A percentile compares a stretch with the other conserved stretches of the same genome.
These are phyloP conservation scores for Ancistrus triradiatus DNA, from an alignment of 2,113 vertebrate genomes.

Conservation along the genomic window DNA sequence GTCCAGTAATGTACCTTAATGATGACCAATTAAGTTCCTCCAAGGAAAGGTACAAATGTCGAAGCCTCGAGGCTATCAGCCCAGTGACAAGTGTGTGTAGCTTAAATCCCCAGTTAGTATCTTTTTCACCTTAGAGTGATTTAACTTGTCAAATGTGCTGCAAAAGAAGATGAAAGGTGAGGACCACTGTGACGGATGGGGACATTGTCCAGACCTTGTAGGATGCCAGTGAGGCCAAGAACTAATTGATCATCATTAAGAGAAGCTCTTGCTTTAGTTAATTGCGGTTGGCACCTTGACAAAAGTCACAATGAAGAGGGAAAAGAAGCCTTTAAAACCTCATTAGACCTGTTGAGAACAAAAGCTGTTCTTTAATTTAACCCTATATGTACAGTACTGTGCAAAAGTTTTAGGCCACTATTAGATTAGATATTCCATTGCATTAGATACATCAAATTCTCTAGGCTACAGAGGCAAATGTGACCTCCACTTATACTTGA, in stretches of 20 bases:
- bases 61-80: not conserved
- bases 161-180: slow-evolving; percentile 21
- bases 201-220: slow-evolving; percentile 31
- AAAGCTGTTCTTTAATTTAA: too few relatives aligned
- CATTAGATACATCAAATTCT: too few relatives aligned
- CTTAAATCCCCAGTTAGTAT: not conserved
- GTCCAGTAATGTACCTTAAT: not conserved
- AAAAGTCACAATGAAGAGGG: slow-evolving; percentile 6
- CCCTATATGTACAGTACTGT: too few relatives aligned
- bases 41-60: not conserved
- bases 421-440: too few relatives aligned
- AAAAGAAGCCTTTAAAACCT: too few relatives aligned
- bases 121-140: not conserved
- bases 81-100: not conserved
- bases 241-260: slow-evolving; percentile 22
- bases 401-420: too few relatives aligned
- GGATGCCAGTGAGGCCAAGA: slow-evolving; percentile 14
- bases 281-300: slow-evolving; percentile 9
- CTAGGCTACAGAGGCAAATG: too few relatives aligned
- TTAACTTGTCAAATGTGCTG: not conserved
- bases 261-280: slow-evolving; percentile 25
- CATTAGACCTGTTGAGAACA: too few relatives aligned
- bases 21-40: not conserved
- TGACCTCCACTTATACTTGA: too few relatives aligned
- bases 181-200: slow-evolving; percentile 22